These are phyloP conservation scores for Mormyrus proboscirostris DNA, from an alignment of 2,797 vertebrate genomes.

Conservation along the genomic window DNA sequence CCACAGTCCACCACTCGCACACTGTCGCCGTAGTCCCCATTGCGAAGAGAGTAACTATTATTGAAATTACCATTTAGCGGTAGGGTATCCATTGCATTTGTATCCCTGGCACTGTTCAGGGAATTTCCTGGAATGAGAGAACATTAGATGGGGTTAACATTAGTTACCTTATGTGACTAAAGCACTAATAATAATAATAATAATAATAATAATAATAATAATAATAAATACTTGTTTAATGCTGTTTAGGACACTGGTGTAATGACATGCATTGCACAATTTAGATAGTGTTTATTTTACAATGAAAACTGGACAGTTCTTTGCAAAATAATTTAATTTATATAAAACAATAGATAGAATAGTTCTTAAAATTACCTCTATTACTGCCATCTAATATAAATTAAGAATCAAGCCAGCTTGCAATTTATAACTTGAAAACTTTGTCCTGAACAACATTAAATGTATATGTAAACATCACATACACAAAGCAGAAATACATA, in stretches of 20 bases:
- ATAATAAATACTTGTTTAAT: slow-evolving; percentile 66
- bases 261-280: not conserved
- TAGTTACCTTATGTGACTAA: slow-evolving; percentile 40
- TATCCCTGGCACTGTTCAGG: slow-evolving; percentile 97
- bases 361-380: not conserved
- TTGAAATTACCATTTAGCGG: slow-evolving; percentile 99
- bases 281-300: not conserved
- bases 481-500: slow-evolving; percentile 76
- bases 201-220: slow-evolving; percentile 22
- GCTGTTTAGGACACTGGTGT: slow-evolving; percentile 87
- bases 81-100: slow-evolving; percentile 99
- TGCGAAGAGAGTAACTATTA: slow-evolving; percentile 97
- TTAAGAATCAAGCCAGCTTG: not conserved
- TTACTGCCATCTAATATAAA: not conserved
- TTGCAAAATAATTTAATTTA: not conserved
- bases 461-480: slow-evolving; percentile 64
- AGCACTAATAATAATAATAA: not conserved
- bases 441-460: slow-evolving; percentile 98
- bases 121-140: slow-evolving; percentile 89
- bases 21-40: slow-evolving; percentile 85
- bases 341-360: not conserved
- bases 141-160: slow-evolving; percentile 45
- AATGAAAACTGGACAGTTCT: not conserved
- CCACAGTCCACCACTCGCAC: slow-evolving; percentile 95
- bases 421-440: slow-evolving; percentile 28